phyloP scores from a whole-genome alignment of 2,113 vertebrate genomes.

The Butorides virescens region DNA sequence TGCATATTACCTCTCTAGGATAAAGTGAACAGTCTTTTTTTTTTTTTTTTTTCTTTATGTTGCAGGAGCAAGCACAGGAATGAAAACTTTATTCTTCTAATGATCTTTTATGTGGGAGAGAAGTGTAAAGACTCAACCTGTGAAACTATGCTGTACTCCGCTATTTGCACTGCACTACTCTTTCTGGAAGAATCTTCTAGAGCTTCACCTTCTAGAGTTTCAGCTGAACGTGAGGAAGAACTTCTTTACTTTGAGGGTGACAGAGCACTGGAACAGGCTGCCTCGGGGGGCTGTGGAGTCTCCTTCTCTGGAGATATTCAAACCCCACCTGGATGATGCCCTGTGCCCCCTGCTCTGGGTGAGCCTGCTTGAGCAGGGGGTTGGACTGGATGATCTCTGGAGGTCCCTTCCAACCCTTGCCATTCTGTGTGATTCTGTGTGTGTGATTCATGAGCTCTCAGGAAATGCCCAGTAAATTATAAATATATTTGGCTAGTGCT shows the following conservation, averaged over 20 bases:
- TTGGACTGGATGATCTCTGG: no score
- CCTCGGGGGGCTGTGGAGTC: no score
- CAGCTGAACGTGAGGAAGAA: no score
- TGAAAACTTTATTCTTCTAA: conserved; percentile 2
- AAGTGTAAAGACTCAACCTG: conserved; percentile 21
- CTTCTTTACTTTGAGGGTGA: no score
- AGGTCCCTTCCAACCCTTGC: no score
- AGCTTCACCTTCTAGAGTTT: neutral
- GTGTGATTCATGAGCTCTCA: neutral
- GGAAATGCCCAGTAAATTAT: neutral
- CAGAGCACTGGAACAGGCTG: no score
- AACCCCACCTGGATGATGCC: no score
- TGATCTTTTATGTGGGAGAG: neutral
- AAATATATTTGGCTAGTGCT: neutral
- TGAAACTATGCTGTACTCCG: neutral
- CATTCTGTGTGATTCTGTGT: no score
- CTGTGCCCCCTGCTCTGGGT: no score
- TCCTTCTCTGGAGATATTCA: no score
- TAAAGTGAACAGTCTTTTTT: neutral
- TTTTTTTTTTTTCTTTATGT: neutral
- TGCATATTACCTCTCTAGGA: conserved; percentile 10
- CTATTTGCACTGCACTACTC: neutral
- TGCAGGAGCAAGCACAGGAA: neutral
- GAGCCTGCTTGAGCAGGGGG: no score
- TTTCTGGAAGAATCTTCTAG: neutral